Conservation (phyloP, 2,113 vertebrate genomes). For the Trinectes maculatus region DNA sequence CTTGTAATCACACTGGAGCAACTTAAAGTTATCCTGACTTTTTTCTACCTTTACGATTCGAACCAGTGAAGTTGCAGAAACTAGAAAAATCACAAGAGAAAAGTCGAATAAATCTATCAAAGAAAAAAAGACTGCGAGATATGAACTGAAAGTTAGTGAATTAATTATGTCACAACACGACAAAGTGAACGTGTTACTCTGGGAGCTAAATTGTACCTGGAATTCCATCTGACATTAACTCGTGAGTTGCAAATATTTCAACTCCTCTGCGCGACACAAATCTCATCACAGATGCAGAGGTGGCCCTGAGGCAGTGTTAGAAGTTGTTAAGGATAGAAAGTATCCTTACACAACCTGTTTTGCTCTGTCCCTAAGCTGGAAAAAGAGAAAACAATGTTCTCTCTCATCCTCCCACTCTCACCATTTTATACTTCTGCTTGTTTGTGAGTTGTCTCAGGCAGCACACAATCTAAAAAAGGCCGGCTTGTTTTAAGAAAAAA, state of each 20-base stretch:
- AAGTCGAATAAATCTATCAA: conserved; percentile 6
- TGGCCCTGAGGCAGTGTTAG: conserved; percentile 64
- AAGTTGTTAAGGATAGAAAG: conserved; percentile 69
- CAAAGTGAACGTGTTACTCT: conserved; percentile 21
- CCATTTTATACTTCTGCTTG: conserved; percentile 72
- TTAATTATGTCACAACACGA: conserved; percentile 32
- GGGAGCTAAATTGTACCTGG: conserved; percentile 24
- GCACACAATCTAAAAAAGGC: conserved; percentile 45
- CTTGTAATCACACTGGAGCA: too few species aligned
- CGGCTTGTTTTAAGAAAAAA: conserved; percentile 56
- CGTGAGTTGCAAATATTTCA: conserved; percentile 45
- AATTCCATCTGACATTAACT: conserved; percentile 53
- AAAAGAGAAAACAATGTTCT: conserved; percentile 77
- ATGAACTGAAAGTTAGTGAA: conserved; percentile 7
- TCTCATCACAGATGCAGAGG: conserved; percentile 53
- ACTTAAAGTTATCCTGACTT: too few species aligned
- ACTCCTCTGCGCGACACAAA: conserved; percentile 37
- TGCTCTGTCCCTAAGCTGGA: conserved; percentile 67
- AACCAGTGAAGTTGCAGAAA: too few species aligned
- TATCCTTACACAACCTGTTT: conserved; percentile 77
- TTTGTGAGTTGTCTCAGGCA: conserved; percentile 62
- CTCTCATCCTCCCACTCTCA: conserved; percentile 77
- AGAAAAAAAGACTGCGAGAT: conserved; percentile 14
- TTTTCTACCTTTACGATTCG: too few species aligned
- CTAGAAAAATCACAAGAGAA: too few species aligned